Evolutionary conservation across 2,113 vertebrate genomes (phyloP).

Genomic region (Alligator sinensis): DNA sequence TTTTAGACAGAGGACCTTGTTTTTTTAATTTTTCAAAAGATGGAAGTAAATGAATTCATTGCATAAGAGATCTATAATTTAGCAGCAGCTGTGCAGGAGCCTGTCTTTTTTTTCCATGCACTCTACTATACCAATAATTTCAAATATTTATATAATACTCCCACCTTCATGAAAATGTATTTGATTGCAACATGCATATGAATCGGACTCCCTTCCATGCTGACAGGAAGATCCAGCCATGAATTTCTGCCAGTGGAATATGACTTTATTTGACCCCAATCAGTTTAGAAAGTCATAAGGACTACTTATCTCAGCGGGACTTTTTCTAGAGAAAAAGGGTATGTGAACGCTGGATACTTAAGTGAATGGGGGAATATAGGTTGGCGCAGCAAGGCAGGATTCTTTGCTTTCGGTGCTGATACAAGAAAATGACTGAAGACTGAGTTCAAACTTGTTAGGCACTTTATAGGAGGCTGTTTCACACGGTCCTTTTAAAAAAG

Average conservation of each 20-base stretch:
- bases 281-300: constrained; percentile 65
- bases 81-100: constrained; percentile 74
- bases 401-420: constrained; percentile 18
- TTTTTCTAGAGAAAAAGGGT: constrained; percentile 38
- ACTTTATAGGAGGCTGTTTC: neutral
- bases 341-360: constrained; percentile 53
- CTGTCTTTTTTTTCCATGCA: constrained; percentile 74
- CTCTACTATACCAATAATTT: constrained; percentile 77
- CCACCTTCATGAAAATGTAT: constrained; percentile 76
- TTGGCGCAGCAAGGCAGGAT: constrained; percentile 39
- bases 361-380: constrained; percentile 9
- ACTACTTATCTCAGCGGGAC: constrained; percentile 55
- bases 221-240: constrained; percentile 73
- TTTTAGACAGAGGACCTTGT: constrained; percentile 74
- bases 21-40: constrained; percentile 78
- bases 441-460: neutral
- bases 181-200: constrained; percentile 78
- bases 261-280: constrained; percentile 73
- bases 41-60: constrained; percentile 76
- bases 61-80: constrained; percentile 79
- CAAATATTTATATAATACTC: constrained; percentile 80
- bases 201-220: constrained; percentile 76
- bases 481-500: neutral
- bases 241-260: constrained; percentile 72
- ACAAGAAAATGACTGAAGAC: neutral